phyloP scores from a whole-genome alignment of 2,888 invertebrate genomes.

The Cephonodes hylas region DNA sequence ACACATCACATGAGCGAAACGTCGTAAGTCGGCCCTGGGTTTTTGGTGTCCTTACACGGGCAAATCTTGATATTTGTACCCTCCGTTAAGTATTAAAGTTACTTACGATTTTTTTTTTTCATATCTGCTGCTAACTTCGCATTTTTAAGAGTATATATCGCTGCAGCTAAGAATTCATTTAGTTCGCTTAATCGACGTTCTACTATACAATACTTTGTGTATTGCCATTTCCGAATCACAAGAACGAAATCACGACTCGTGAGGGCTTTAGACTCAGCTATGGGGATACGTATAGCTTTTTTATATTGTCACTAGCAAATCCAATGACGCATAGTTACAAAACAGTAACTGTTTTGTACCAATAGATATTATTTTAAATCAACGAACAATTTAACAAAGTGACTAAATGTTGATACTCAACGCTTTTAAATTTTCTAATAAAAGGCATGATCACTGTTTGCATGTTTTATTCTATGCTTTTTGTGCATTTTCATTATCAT shows the following conservation, averaged over 20 bases:
- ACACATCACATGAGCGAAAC: too few species aligned
- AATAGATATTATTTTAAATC: conserved; percentile 22
- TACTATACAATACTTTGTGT: too few species aligned
- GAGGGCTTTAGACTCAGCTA: conserved; percentile 1
- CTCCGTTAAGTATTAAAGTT: too few species aligned
- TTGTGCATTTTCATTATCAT: neutral
- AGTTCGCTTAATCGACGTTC: too few species aligned
- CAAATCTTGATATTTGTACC: too few species aligned
- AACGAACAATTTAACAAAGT: conserved; percentile 12
- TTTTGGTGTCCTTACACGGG: too few species aligned
- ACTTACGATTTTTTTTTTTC: too few species aligned
- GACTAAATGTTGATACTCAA: neutral
- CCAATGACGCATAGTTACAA: conserved; percentile 14
- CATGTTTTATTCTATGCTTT: conserved; percentile 10
- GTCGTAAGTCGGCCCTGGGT: too few species aligned
- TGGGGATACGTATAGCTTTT: conserved; percentile 17
- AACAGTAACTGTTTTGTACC: neutral
- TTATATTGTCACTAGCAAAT: conserved; percentile 25
- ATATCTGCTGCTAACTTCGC: too few species aligned
- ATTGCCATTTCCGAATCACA: too few species aligned
- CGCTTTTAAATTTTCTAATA: neutral
- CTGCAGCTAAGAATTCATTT: too few species aligned
- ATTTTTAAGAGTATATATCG: too few species aligned
- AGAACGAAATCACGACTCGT: neutral
- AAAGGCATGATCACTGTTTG: conserved; percentile 11